Evolutionary conservation across 2,797 vertebrate species (phyloP).

Genomic region (Oophaga sylvatica): DNA sequence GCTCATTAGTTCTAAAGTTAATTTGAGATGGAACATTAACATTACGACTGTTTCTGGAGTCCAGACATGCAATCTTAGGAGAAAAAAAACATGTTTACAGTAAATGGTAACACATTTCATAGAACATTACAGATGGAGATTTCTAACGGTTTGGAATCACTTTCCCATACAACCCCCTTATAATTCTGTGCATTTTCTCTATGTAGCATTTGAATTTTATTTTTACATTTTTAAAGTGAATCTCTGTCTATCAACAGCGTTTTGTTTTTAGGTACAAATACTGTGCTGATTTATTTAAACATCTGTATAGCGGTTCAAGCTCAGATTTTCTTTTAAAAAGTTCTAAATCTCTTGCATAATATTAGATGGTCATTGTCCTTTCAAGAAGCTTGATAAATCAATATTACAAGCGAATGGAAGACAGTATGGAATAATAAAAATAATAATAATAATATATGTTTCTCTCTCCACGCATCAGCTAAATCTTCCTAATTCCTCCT

Average conservation of each 20-base stretch:
- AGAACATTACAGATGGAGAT: not conserved
- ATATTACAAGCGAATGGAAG: no score
- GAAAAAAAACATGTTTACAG: slow-evolving; percentile 18
- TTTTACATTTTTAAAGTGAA: not conserved
- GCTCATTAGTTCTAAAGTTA: slow-evolving; percentile 33
- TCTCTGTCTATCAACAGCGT: not conserved
- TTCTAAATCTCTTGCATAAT: no score
- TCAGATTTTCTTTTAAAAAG: no score
- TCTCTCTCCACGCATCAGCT: no score
- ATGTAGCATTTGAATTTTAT: not conserved
- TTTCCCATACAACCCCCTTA: not conserved
- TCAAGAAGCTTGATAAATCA: no score
- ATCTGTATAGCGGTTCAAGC: no score
- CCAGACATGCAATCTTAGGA: not conserved
- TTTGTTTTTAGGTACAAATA: not conserved
- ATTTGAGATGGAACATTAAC: slow-evolving; percentile 23
- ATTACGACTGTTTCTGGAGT: slow-evolving; percentile 25
- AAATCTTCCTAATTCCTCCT: no score
- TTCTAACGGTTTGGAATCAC: not conserved
- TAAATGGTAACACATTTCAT: slow-evolving; percentile 11
- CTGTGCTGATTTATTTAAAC: not conserved
- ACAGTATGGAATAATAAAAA: no score
- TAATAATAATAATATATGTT: no score
- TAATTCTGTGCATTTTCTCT: not conserved
- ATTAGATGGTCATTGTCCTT: no score